These are phyloP conservation scores for Oxyscelio sp. DNA, from an alignment of 2,888 invertebrate genomes.

Conservation along the genomic window DNA sequence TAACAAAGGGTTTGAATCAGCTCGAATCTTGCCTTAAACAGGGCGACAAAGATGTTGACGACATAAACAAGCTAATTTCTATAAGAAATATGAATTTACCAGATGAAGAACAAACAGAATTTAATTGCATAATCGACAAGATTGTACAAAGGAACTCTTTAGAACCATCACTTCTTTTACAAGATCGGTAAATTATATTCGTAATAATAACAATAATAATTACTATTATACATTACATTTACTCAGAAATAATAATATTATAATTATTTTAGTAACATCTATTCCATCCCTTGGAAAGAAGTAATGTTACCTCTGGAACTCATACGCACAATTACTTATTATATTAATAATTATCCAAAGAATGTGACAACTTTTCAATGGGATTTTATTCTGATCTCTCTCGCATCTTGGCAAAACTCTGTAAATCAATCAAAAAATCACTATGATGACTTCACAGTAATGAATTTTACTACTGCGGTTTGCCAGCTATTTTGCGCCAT, in stretches of 20 bases:
- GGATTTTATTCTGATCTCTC: slow-evolving; percentile 93
- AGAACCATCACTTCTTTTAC: slow-evolving; percentile 76
- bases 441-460: slow-evolving; percentile 89
- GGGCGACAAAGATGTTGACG: no score
- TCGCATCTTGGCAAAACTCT: slow-evolving; percentile 92
- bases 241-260: slow-evolving; percentile 17
- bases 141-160: slow-evolving; percentile 78
- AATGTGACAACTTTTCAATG: slow-evolving; percentile 90
- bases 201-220: no score
- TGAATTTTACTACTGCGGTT: slow-evolving; percentile 89
- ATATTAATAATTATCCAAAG: slow-evolving; percentile 78
- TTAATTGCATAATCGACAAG: no score
- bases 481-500: slow-evolving; percentile 89
- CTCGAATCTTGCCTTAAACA: no score
- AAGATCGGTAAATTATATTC: slow-evolving; percentile 77
- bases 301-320: slow-evolving; percentile 82
- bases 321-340: slow-evolving; percentile 81
- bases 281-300: slow-evolving; percentile 79
- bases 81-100: no score
- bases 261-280: slow-evolving; percentile 79
- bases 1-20: no score
- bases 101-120: no score
- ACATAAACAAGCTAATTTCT: no score
- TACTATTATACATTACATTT: slow-evolving; percentile 1
- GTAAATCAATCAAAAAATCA: slow-evolving; percentile 87